Conservation (phyloP, 1,140 invertebrate genomes). For the Campoletis sonorensis region DNA sequence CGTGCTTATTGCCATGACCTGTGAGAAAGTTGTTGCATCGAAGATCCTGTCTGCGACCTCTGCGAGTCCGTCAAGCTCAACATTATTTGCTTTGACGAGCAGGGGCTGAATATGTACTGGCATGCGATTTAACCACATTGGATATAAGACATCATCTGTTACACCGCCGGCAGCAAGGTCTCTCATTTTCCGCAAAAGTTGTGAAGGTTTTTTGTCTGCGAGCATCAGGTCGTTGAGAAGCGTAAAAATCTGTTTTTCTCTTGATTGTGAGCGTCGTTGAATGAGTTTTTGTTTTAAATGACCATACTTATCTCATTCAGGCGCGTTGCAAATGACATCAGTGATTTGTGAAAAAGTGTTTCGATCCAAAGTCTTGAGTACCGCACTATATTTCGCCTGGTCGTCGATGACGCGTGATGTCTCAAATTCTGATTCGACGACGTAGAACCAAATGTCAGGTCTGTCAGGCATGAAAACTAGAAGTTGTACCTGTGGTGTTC, state of each 20-base stretch:
- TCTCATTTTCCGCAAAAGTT: slow-evolving; percentile 55
- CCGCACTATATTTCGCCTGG: slow-evolving; percentile 39
- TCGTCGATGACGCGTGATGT: slow-evolving; percentile 9
- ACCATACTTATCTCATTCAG: slow-evolving; percentile 43
- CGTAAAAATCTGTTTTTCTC: slow-evolving; percentile 53
- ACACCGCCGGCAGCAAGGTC: slow-evolving; percentile 49
- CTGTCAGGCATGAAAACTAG: slow-evolving; percentile 37
- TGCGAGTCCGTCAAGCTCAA: slow-evolving; percentile 23
- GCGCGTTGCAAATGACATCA: slow-evolving; percentile 35
- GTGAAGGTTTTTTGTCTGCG: slow-evolving; percentile 56
- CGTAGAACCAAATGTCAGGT: slow-evolving; percentile 48
- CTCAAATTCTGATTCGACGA: slow-evolving; percentile 41
- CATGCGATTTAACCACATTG: slow-evolving; percentile 53
- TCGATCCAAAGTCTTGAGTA: slow-evolving; percentile 43
- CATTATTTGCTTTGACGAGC: background rate
- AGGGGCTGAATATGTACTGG: slow-evolving; percentile 30
- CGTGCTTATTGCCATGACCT: background rate
- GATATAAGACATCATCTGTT: slow-evolving; percentile 43
- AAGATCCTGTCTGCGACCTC: slow-evolving; percentile 36
- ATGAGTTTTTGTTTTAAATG: slow-evolving; percentile 35
- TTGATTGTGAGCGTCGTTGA: slow-evolving; percentile 51
- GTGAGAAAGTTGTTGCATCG: background rate
- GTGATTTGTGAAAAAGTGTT: slow-evolving; percentile 37
- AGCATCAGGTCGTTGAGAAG: slow-evolving; percentile 57
- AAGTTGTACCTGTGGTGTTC: no score